Conservation (phyloP, 2,888 invertebrate species). For the Epinotia demarniana region DNA sequence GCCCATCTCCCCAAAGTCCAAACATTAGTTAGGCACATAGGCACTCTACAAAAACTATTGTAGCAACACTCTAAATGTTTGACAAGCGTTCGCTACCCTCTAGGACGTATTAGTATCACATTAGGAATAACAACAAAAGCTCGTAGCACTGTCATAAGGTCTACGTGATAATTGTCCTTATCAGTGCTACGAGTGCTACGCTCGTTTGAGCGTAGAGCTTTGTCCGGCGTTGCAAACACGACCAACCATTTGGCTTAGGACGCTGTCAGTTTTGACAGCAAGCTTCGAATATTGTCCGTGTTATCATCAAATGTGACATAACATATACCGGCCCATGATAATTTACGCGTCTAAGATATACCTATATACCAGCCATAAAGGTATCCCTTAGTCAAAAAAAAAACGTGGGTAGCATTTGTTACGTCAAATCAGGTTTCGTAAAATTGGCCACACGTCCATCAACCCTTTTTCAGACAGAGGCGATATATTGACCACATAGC, state of each 20-base stretch:
- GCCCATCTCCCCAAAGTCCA: not conserved
- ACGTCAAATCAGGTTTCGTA: too few relatives aligned
- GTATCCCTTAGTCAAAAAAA: too few relatives aligned
- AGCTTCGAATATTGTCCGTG: too few relatives aligned
- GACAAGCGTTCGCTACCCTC: not conserved
- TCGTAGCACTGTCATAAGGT: conserved; percentile 18
- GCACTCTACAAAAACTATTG: not conserved
- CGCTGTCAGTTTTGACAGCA: too few relatives aligned
- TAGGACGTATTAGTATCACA: conserved; percentile 5
- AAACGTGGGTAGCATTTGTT: too few relatives aligned
- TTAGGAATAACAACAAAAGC: conserved; percentile 9
- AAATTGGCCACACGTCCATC: too few relatives aligned
- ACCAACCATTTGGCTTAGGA: not conserved
- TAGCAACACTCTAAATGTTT: not conserved
- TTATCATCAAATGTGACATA: too few relatives aligned
- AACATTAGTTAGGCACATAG: not conserved
- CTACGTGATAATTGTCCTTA: conserved; percentile 29
- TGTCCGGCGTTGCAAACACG: not conserved
- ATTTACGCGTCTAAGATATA: too few relatives aligned
- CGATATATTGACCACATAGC: too few relatives aligned
- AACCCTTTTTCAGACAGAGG: too few relatives aligned
- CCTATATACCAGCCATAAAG: too few relatives aligned
- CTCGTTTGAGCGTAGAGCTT: conserved; percentile 32
- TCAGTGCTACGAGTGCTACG: conserved; percentile 40
- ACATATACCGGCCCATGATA: too few relatives aligned